Evolutionary conservation across 2,797 vertebrate species (phyloP), one percentile per base, ranked within the genome.

Genomic region (Peromyscus eremicus): DNA sequence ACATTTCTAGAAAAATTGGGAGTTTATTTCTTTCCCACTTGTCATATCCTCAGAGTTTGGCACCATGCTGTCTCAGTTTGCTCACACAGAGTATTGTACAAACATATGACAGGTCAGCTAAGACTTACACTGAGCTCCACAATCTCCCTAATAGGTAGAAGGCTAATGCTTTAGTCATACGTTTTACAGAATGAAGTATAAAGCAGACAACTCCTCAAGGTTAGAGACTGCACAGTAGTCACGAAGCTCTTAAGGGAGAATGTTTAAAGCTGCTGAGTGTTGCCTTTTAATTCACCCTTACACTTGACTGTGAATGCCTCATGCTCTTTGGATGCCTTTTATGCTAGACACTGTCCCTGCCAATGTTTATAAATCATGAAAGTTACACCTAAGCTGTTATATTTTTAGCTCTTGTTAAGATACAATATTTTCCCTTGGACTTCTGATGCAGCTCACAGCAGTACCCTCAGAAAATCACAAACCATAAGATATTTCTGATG

Each of bases 141-240:
- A 73, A 7, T 52, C 66, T 79, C 8, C 2, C 0, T 86, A 32
- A 57, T 0, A 17, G 12, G 34, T 64, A n/a, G 17, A 62, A 37
- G 52, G 21, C 21, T 60, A 55, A 60, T 16, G 40, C 14, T 16
- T 84, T 90, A 37, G 14, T n/a, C 14, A 49, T 1, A 5, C 5
- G 32, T 17, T 87, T 57, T 90, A 64, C 60, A 86, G 96, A 89
- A 60, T 77, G 66, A 77, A 89, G 76, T 46, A 64, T 2, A 92
- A 27, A 80, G 0, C 25, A 76, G 10, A 40, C 64, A 73, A 62
- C 13, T 62, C n/a, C 9, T 83, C 52, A 79, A 80, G 16, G 5
- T 43, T 19, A 68, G 25, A 68, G 9, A 82, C 23, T 46, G 27
- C 11, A 91, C 19, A 89, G 12, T 8, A 46, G 25, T 57, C 29